Conservation (phyloP, 1,140 invertebrate genomes). For the Phortica variegata region DNA sequence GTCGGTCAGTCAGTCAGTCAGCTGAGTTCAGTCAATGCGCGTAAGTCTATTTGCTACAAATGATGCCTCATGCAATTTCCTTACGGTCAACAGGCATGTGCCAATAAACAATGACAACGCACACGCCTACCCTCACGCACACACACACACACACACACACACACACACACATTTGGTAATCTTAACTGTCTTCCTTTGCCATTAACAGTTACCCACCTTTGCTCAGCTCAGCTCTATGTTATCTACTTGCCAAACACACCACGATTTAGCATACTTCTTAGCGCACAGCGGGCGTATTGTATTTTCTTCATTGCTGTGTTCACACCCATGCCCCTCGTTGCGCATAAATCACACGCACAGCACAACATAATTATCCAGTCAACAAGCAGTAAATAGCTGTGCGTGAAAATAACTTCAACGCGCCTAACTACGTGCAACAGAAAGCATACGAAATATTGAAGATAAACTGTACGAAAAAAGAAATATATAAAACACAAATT, state of each 20-base stretch:
- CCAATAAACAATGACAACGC: slow-evolving; percentile 24
- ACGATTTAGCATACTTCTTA: too few species aligned
- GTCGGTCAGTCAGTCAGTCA: slow-evolving; percentile 39
- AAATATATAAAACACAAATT: too few species aligned
- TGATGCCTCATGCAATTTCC: slow-evolving; percentile 22
- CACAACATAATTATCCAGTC: slow-evolving; percentile 53
- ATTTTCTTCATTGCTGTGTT: too few species aligned
- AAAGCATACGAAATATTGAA: too few species aligned
- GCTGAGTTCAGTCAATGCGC: too few species aligned
- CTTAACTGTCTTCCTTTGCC: too few species aligned
- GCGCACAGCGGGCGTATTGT: too few species aligned
- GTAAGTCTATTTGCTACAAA: slow-evolving; percentile 50
- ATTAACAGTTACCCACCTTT: too few species aligned
- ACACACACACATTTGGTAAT: background rate
- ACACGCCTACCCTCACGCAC: slow-evolving; percentile 26
- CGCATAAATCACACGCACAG: slow-evolving; percentile 47
- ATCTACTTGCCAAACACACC: too few species aligned
- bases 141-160: background rate
- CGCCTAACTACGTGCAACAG: too few species aligned
- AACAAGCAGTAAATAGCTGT: slow-evolving; percentile 45
- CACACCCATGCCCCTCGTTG: background rate
- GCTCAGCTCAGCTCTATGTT: too few species aligned
- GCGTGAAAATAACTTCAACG: slow-evolving; percentile 4
- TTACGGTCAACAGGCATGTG: slow-evolving; percentile 3
- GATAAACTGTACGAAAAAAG: too few species aligned